These are phyloP conservation scores for Andricus grossulariae DNA, from an alignment of 1,140 invertebrate species.

Conservation along the genomic window DNA sequence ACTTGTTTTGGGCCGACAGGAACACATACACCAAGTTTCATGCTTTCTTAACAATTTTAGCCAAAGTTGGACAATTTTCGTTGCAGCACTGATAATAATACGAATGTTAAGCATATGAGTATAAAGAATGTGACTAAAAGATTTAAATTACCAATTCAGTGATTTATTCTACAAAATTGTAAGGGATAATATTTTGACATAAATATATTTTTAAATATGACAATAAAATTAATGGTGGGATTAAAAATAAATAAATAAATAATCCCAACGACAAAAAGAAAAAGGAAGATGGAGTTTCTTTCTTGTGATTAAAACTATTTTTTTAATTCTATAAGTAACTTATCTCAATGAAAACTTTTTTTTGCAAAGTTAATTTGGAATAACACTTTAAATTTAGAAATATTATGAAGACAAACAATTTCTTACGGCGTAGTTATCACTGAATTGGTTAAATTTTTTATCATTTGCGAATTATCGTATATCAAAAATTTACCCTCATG, in stretches of 20 bases:
- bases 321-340: background rate
- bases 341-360: background rate
- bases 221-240: too few relatives aligned
- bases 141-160: background rate
- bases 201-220: too few relatives aligned
- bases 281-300: background rate
- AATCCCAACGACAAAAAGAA: background rate
- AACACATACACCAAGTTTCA: too few relatives aligned
- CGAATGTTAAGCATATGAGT: background rate
- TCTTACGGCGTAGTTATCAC: background rate
- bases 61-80: too few relatives aligned
- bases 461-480: background rate
- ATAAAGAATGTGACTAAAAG: background rate
- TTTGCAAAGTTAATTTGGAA: background rate
- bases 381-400: background rate
- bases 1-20: too few relatives aligned
- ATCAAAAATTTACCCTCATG: background rate
- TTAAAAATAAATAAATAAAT: too few relatives aligned
- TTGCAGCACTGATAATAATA: background rate
- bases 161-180: background rate
- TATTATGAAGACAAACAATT: background rate
- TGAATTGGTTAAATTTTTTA: background rate
- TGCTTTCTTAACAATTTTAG: too few relatives aligned
- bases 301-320: background rate
- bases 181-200: too few relatives aligned